phyloP scores from a whole-genome alignment of 92 coral and sea anemone genomes.

The Paragorgia papillata region DNA sequence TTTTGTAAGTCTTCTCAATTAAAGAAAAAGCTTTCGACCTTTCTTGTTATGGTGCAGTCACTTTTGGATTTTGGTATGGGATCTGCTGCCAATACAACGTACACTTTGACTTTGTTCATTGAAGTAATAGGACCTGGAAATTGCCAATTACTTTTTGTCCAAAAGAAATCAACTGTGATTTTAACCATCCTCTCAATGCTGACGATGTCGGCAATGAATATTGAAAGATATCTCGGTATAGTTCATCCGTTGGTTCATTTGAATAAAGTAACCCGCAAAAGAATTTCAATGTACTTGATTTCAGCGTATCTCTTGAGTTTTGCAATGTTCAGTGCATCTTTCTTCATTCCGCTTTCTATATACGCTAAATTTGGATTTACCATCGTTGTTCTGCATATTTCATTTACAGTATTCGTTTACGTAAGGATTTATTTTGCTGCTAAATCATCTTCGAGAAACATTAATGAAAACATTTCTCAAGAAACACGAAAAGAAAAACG shows the following conservation, averaged over 20 bases:
- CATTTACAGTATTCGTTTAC: too few species aligned
- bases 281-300: background rate
- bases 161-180: background rate
- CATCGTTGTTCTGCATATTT: too few species aligned
- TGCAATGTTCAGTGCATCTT: background rate
- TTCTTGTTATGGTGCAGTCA: background rate
- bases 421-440: too few species aligned
- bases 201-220: background rate
- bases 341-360: background rate
- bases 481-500: too few species aligned
- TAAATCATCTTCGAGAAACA: too few species aligned
- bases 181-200: background rate
- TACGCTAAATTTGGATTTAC: too few species aligned
- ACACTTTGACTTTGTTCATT: background rate
- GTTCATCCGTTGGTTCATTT: slow-evolving; percentile 1
- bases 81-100: background rate
- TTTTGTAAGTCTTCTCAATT: background rate
- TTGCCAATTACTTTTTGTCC: background rate
- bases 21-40: background rate
- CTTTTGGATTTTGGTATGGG: background rate
- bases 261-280: background rate
- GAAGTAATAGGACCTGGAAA: background rate
- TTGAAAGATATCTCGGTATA: slow-evolving; percentile 10
- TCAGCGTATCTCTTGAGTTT: background rate
- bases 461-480: too few species aligned